Percentiles rank a stretch among this genome's conserved stretches.
These are phyloP conservation scores for Erpobdella octoculata DNA, from an alignment of 2,888 invertebrate species.

Conservation along the genomic window DNA sequence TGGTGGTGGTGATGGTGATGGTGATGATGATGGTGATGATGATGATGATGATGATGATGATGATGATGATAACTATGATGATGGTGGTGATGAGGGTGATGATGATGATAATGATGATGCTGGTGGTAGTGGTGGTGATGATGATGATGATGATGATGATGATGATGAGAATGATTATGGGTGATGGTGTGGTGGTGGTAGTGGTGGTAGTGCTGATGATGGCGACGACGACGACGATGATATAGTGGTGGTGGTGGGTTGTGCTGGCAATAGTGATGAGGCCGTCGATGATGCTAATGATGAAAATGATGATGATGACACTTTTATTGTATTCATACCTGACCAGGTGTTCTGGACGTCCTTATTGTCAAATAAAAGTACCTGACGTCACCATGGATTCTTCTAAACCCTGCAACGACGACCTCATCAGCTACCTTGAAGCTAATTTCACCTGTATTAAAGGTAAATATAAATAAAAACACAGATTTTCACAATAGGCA, in stretches of 20 bases:
- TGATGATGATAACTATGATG: background rate
- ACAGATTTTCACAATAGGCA: background rate
- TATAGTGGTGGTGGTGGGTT: background rate
- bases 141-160: background rate
- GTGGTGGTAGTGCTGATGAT: background rate
- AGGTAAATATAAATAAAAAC: conserved; percentile 19
- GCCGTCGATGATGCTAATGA: background rate
- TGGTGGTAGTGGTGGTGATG: background rate
- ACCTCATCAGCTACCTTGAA: conserved; percentile 33
- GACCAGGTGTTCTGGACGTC: conserved; percentile 30
- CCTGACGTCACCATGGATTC: conserved; percentile 31
- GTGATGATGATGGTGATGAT: background rate
- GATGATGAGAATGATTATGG: background rate
- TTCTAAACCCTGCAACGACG: conserved; percentile 31
- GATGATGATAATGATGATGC: background rate
- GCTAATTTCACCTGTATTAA: conserved; percentile 28
- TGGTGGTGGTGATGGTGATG: conserved; percentile 20
- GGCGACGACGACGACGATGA: background rate
- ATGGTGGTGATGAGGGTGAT: background rate
- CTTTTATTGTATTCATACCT: too few relatives aligned
- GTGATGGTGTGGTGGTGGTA: too few relatives aligned
- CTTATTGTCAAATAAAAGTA: conserved; percentile 31
- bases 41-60: background rate
- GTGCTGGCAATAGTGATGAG: background rate
- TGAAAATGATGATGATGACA: background rate